Evolutionary conservation across 1,140 invertebrate species (phyloP).

Genomic region (Atta cephalotes): DNA sequence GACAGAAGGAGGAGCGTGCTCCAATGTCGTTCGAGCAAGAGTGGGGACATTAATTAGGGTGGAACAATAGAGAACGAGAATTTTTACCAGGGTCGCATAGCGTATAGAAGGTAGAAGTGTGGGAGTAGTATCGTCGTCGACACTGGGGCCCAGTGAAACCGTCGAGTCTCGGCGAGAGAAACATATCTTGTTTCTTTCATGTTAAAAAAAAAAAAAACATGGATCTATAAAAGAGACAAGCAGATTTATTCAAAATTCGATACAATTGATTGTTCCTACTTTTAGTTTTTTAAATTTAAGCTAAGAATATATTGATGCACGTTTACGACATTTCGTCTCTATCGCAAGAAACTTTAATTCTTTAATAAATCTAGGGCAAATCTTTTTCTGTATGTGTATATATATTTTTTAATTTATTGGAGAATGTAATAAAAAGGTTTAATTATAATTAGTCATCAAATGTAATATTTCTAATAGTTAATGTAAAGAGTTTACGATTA

Average conservation of each 20-base stretch:
- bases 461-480: background rate
- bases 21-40: constrained; percentile 64
- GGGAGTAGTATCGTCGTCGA: constrained; percentile 79
- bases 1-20: constrained; percentile 55
- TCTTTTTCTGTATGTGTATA: background rate
- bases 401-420: background rate
- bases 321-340: background rate
- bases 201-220: background rate
- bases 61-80: constrained; percentile 86
- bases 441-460: background rate
- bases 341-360: background rate
- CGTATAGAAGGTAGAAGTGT: constrained; percentile 81
- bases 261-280: background rate
- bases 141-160: constrained; percentile 53
- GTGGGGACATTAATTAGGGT: constrained; percentile 83
- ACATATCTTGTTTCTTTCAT: background rate
- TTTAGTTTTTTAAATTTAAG: background rate
- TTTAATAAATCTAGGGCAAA: background rate
- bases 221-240: background rate
- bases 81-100: constrained; percentile 83
- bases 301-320: background rate
- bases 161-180: background rate
- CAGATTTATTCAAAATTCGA: background rate
- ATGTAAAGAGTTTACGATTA: background rate
- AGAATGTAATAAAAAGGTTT: background rate